Conservation (phyloP, 2,113 vertebrate genomes). For the Enhydra lutris region DNA sequence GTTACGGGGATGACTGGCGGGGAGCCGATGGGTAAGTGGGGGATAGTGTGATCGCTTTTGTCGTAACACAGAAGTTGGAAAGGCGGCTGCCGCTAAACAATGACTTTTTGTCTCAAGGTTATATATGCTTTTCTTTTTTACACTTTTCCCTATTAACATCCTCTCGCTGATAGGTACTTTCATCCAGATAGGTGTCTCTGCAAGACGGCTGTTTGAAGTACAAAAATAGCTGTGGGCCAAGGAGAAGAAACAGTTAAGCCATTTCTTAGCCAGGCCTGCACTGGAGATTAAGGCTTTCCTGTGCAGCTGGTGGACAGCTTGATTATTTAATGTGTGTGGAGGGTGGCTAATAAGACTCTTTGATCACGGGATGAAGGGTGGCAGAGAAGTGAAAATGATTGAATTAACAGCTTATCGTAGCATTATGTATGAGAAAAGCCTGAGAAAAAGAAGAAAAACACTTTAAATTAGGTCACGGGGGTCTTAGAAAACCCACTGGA, state of each 20-base stretch:
- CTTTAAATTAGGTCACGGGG: conserved; percentile 20
- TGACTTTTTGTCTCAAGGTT: not conserved
- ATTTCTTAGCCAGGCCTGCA: not conserved
- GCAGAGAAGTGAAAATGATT: conserved; percentile 52
- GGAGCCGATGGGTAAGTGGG: not conserved
- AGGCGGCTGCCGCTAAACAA: not conserved
- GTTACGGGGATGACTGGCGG: not conserved
- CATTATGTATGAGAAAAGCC: not conserved
- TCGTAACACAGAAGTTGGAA: not conserved
- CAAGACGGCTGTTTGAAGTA: not conserved
- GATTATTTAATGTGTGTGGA: conserved; percentile 25
- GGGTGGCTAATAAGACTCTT: conserved; percentile 33
- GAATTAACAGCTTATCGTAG: conserved; percentile 41
- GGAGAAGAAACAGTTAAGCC: not conserved
- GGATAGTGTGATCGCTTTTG: not conserved
- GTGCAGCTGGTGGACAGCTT: not conserved
- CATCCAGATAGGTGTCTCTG: not conserved
- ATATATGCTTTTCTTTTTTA: not conserved
- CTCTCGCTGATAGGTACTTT: not conserved
- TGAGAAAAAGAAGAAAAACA: conserved; percentile 39
- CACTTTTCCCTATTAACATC: not conserved
- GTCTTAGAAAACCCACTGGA: conserved; percentile 3
- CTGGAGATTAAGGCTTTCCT: not conserved
- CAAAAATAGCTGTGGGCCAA: not conserved
- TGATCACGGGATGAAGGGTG: conserved; percentile 10